A percentile compares a stretch with the other conserved stretches of the same genome.
Conservation (phyloP, 2,797 vertebrate genomes). For the Channa striata region DNA sequence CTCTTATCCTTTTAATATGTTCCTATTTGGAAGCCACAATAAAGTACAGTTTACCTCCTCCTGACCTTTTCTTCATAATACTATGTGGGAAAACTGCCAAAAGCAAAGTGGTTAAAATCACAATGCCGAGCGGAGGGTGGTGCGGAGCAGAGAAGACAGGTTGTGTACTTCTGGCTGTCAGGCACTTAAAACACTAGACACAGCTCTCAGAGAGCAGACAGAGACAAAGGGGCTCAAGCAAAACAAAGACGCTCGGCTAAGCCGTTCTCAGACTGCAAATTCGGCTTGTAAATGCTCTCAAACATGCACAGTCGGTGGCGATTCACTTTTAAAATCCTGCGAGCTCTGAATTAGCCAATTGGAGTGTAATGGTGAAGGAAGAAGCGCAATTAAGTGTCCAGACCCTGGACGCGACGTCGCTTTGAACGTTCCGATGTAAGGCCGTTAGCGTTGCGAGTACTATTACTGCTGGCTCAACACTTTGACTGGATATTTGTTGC, state of each 20-base stretch:
- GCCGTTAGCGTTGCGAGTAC: too few species aligned
- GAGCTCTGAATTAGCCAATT: neutral
- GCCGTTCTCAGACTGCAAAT: constrained; percentile 49
- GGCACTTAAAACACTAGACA: constrained; percentile 52
- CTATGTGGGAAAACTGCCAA: constrained; percentile 43
- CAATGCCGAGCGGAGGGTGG: constrained; percentile 21
- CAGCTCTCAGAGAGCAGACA: constrained; percentile 29
- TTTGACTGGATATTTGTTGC: too few species aligned
- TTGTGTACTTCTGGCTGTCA: constrained; percentile 45
- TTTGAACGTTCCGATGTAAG: too few species aligned
- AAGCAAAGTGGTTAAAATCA: constrained; percentile 43
- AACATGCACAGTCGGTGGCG: neutral
- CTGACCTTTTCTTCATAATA: constrained; percentile 31
- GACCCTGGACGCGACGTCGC: too few species aligned
- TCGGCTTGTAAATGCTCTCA: constrained; percentile 35
- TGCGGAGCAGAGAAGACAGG: constrained; percentile 30
- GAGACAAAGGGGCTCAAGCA: constrained; percentile 47
- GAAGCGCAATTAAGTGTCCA: neutral
- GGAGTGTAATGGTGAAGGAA: neutral
- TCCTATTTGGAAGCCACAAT: constrained; percentile 8
- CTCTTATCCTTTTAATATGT: neutral
- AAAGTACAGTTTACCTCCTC: constrained; percentile 16
- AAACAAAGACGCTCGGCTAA: constrained; percentile 54
- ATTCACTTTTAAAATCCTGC: constrained; percentile 2
- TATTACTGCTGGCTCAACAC: too few species aligned